Percentiles rank a stretch among this genome's conserved stretches.
Conservation (phyloP, 2,113 vertebrate species). For the Oryzias melastigma region DNA sequence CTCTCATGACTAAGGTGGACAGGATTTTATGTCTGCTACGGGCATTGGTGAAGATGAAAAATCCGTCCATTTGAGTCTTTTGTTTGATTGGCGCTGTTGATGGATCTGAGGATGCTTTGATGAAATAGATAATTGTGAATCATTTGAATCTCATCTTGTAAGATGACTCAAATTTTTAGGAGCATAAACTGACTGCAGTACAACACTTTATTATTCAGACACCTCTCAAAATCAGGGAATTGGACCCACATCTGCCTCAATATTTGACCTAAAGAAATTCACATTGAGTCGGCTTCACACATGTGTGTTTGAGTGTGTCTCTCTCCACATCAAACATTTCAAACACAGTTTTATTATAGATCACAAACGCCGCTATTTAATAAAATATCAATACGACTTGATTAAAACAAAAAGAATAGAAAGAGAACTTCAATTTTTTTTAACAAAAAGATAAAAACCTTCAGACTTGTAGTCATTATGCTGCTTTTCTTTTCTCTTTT, state of each 20-base stretch:
- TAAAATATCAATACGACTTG: too few species aligned
- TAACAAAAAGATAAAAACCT: background rate
- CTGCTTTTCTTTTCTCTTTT: slow-evolving; percentile 49
- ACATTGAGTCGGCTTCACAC: slow-evolving; percentile 7
- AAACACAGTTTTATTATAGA: too few species aligned
- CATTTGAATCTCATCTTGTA: slow-evolving; percentile 56
- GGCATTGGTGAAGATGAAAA: too few species aligned
- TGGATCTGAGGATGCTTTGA: slow-evolving; percentile 14
- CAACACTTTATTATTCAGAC: slow-evolving; percentile 41
- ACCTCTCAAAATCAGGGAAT: slow-evolving; percentile 44
- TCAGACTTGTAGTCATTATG: background rate
- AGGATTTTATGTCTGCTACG: too few species aligned
- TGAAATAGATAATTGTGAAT: slow-evolving; percentile 15
- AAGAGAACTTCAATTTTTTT: too few species aligned
- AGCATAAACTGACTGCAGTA: slow-evolving; percentile 41
- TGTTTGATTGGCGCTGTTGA: slow-evolving; percentile 6
- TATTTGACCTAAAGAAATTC: slow-evolving; percentile 28
- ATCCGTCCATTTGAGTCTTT: too few species aligned
- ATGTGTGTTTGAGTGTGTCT: too few species aligned
- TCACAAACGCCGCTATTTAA: too few species aligned
- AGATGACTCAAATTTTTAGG: slow-evolving; percentile 38
- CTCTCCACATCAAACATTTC: too few species aligned
- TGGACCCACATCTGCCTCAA: slow-evolving; percentile 33
- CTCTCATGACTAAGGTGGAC: too few species aligned
- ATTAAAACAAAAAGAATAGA: too few species aligned